These are phyloP conservation scores for Polylopha cassiicola DNA, from an alignment of 2,888 invertebrate genomes.

Conservation along the genomic window DNA sequence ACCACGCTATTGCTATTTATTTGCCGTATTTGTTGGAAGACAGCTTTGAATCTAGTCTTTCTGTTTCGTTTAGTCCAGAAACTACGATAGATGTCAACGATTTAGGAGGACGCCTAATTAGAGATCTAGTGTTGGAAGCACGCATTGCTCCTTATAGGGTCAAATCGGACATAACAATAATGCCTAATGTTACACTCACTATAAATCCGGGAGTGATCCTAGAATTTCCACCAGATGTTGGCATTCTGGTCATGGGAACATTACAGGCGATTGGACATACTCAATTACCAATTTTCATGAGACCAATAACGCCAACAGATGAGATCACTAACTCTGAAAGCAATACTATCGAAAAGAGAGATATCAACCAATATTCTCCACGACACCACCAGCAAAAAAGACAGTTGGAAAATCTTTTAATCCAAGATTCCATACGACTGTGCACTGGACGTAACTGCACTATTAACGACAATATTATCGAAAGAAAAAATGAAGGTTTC, in stretches of 20 bases:
- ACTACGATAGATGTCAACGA: constrained; percentile 79
- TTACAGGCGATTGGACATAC: constrained; percentile 88
- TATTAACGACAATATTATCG: constrained; percentile 69
- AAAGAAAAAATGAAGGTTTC: constrained; percentile 86
- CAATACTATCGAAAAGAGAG: constrained; percentile 59
- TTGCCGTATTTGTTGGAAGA: constrained; percentile 91
- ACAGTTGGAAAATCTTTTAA: constrained; percentile 74
- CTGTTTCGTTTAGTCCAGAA: constrained; percentile 80
- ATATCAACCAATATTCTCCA: constrained; percentile 49
- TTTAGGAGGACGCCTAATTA: constrained; percentile 86
- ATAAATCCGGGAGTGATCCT: constrained; percentile 93
- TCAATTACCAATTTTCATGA: constrained; percentile 87
- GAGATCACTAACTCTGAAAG: constrained; percentile 60
- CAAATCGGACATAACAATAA: constrained; percentile 94
- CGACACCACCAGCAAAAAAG: constrained; percentile 61
- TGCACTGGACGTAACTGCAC: constrained; percentile 86
- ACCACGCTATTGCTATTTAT: constrained; percentile 94
- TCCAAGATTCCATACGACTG: constrained; percentile 82
- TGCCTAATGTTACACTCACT: constrained; percentile 93
- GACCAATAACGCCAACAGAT: constrained; percentile 68
- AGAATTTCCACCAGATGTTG: constrained; percentile 97
- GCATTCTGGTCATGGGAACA: constrained; percentile 95
- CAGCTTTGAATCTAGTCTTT: constrained; percentile 85
- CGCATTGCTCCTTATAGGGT: constrained; percentile 86
- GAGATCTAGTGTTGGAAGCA: constrained; percentile 80